Evolutionary conservation across 2,888 invertebrate species (phyloP).

Genomic region (Melangyna quadrimaculata): DNA sequence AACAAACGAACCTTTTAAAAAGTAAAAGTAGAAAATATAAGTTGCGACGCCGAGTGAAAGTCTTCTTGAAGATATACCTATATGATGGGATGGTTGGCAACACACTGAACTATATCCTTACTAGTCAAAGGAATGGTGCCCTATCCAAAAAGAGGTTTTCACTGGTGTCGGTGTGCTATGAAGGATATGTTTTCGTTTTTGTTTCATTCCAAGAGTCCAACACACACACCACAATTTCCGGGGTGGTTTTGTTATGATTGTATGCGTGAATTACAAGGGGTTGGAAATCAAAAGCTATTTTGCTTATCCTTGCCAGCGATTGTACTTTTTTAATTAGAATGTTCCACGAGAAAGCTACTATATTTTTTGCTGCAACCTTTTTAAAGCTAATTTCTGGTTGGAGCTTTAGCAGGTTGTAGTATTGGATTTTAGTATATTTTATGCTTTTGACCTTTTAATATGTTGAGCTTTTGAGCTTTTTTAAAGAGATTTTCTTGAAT

Average conservation of each 20-base stretch:
- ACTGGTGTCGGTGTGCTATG: slow-evolving; percentile 41
- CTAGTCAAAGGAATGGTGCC: slow-evolving; percentile 76
- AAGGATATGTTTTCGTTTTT: slow-evolving; percentile 28
- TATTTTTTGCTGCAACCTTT: neutral
- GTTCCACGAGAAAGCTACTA: neutral
- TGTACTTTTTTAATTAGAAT: neutral
- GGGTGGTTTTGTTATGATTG: slow-evolving; percentile 42
- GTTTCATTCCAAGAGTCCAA: slow-evolving; percentile 31
- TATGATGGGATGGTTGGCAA: slow-evolving; percentile 73
- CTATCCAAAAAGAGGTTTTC: slow-evolving; percentile 56
- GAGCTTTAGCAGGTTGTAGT: neutral
- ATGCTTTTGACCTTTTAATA: neutral
- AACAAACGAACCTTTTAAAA: slow-evolving; percentile 46
- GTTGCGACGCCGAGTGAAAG: slow-evolving; percentile 63
- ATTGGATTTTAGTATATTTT: neutral
- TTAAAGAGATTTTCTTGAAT: neutral
- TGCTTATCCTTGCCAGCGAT: slow-evolving; percentile 10
- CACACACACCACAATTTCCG: slow-evolving; percentile 46
- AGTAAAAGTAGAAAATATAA: slow-evolving; percentile 67
- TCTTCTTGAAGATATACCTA: slow-evolving; percentile 63
- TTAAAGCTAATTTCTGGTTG: neutral
- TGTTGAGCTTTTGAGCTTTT: neutral
- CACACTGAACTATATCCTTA: slow-evolving; percentile 77
- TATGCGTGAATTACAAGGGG: slow-evolving; percentile 53
- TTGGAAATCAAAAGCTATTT: slow-evolving; percentile 24